Conservation (phyloP, 2,797 vertebrate genomes). For the Parauchenoglanis punctatus region DNA sequence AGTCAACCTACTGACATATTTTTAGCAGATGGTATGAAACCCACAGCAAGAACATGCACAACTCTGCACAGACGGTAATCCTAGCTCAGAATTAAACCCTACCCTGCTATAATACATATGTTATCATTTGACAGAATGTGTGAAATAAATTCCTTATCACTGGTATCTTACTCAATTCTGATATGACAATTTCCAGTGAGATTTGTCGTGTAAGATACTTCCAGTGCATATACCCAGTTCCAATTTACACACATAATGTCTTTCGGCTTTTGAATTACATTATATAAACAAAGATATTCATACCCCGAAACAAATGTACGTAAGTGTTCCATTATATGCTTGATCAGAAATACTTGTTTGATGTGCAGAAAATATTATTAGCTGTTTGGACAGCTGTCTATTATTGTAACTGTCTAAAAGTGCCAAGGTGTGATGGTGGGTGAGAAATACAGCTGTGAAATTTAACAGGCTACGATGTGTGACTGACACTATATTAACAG, state of each 20-base stretch:
- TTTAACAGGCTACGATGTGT: background rate
- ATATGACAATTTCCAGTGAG: background rate
- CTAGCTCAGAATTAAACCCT: background rate
- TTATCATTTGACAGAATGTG: background rate
- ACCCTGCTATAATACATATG: background rate
- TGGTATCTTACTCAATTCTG: background rate
- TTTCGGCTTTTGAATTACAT: background rate
- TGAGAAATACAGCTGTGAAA: no score
- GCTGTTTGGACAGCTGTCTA: background rate
- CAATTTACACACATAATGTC: background rate
- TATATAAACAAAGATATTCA: background rate
- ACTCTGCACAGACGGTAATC: background rate
- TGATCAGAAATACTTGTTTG: background rate
- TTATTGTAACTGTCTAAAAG: background rate
- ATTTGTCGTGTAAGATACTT: background rate
- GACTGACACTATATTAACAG: background rate
- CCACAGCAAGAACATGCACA: background rate
- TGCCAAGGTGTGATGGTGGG: background rate
- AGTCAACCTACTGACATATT: background rate
- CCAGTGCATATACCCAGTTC: background rate
- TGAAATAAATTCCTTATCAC: background rate
- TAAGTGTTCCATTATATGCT: background rate
- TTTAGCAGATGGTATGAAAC: slow-evolving; percentile 13
- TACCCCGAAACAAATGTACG: background rate
- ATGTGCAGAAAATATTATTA: background rate